These are phyloP conservation scores for Caenorhabditis drosophilae DNA, from an alignment of 2,888 invertebrate species.

Conservation along the genomic window DNA sequence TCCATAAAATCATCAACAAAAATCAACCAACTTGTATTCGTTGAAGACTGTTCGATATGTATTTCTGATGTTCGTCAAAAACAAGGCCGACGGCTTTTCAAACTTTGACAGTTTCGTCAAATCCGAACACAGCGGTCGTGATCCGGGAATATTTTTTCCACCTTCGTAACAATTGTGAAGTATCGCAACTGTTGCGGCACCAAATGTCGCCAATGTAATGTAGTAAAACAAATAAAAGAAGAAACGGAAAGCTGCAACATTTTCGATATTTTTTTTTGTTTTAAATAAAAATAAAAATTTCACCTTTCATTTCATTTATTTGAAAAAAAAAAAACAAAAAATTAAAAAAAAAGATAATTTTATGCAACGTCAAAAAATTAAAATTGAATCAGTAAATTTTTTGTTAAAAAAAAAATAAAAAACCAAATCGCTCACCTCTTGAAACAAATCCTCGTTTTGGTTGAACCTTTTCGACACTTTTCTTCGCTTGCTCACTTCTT, in stretches of 20 bases:
- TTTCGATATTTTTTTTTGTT: background rate
- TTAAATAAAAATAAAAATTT: background rate
- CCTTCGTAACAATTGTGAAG: slow-evolving; percentile 20
- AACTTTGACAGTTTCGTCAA: slow-evolving; percentile 19
- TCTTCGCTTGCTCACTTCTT: background rate
- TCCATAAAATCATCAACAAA: background rate
- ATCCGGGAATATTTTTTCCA: slow-evolving; percentile 29
- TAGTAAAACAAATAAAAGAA: slow-evolving; percentile 15
- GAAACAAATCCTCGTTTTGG: background rate
- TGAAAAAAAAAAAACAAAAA: background rate
- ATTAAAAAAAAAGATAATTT: background rate
- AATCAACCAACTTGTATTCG: slow-evolving; percentile 16
- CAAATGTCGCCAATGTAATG: slow-evolving; percentile 7
- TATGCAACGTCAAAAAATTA: too few species aligned
- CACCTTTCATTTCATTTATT: background rate
- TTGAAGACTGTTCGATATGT: slow-evolving; percentile 27
- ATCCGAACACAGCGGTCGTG: slow-evolving; percentile 41
- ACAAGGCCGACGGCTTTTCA: slow-evolving; percentile 27
- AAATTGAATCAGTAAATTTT: too few species aligned
- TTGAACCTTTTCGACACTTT: background rate
- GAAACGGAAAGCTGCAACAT: slow-evolving; percentile 35
- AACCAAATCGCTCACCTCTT: background rate
- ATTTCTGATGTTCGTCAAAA: slow-evolving; percentile 17
- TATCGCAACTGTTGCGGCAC: slow-evolving; percentile 23
- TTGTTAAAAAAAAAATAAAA: too few species aligned